Base-by-base conservation (phyloP, 1,140 invertebrate species). In the Halotydeus destructor region DNA sequence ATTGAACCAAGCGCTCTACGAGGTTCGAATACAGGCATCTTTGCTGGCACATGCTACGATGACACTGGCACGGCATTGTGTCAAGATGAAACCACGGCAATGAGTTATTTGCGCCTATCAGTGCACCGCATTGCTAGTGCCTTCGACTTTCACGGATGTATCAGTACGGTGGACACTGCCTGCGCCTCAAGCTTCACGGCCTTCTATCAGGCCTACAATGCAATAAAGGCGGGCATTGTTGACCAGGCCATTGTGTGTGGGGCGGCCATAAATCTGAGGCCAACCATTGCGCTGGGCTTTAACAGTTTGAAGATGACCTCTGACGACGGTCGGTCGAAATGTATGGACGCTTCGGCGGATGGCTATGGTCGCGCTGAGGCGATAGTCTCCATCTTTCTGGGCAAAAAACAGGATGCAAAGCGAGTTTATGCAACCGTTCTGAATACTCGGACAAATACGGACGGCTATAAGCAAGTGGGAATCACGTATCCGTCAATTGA, bases 41-140 rank as follows among this genome's bases (percentile, higher is more conserved):
- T 80, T 59, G 71, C 93, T 48, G 85, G 85, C 34, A 77, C 77
- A 1, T 86, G 80, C 43, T 46, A 44, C 23, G 39, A 46, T 38
- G 44, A 46, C 14, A 44, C 32, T 6, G 8, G 21, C 12, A 22
- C 21, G 24, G 44, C 38, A 5, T 30, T 32, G 24, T 22, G 28
- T 22, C 25, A 46, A 22, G 31, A 43, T 6, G 23, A 34, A 14
- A 43, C 32, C n/a, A 12, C 51, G 25, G 70, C 86, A 1, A 83
- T 77, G 55, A 86, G 88, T 38, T 96, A 96, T 32, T 26, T 26
- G n/a, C 78, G 84, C 21, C 94, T 96, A 86, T 91, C 94, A 59
- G 72, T 85, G 27, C 96, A 96, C 59, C 11, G 32, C 55, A 69
- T 97, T 25, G 91, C 85, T 0, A 96, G 76, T 63, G 76, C 82